A percentile compares a stretch with the other conserved stretches of the same genome.
Conservation (phyloP, 1,140 invertebrate species). For the Arion vulgaris region DNA sequence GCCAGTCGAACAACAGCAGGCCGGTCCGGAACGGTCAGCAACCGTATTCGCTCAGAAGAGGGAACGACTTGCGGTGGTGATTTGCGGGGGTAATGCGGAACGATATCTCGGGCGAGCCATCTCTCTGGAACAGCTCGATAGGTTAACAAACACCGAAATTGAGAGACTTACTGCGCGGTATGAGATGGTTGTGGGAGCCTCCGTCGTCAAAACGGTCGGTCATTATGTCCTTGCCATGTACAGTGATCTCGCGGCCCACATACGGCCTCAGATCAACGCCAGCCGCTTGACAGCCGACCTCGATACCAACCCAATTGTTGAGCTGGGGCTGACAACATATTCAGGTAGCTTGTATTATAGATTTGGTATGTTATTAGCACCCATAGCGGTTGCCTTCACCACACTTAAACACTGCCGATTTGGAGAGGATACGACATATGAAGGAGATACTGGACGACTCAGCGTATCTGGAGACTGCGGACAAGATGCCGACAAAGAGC, state of each 20-base stretch:
- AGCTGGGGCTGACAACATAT: neutral
- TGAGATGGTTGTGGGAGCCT: neutral
- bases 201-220: neutral
- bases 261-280: neutral
- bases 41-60: neutral
- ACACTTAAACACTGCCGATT: neutral
- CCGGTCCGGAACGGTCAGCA: too few relatives aligned
- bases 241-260: neutral
- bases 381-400: neutral
- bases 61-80: neutral
- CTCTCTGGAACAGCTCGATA: neutral
- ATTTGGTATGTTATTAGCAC: neutral
- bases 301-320: neutral
- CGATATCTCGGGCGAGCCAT: neutral
- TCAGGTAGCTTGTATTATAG: neutral
- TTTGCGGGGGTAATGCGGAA: neutral
- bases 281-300: neutral
- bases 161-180: neutral
- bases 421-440: neutral
- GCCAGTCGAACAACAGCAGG: too few relatives aligned
- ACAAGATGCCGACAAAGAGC: too few relatives aligned
- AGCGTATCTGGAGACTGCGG: too few relatives aligned
- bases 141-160: neutral
- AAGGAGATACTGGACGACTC: too few relatives aligned
- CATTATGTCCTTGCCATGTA: neutral